phyloP scores from a whole-genome alignment of 2,888 invertebrate species.

The Theretra japonica region DNA sequence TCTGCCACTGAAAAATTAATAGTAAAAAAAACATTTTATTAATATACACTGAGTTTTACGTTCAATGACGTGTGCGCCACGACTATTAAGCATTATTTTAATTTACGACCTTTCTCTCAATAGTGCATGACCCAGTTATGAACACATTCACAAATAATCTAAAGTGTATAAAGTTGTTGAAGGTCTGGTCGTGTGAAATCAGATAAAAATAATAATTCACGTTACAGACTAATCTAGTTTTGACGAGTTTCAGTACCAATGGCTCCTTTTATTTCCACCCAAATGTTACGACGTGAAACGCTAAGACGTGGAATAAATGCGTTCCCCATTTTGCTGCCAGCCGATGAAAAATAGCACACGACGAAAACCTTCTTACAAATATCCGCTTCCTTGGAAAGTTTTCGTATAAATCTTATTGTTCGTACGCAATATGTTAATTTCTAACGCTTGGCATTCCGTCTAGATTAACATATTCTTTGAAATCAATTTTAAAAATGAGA shows the following conservation, averaged over 20 bases:
- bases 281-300: not conserved
- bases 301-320: not conserved
- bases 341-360: not conserved
- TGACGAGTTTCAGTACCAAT: not conserved
- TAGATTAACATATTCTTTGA: too few relatives aligned
- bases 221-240: constrained; percentile 6
- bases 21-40: too few relatives aligned
- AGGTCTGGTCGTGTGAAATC: not conserved
- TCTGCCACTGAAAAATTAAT: too few relatives aligned
- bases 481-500: too few relatives aligned
- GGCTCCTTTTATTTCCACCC: not conserved
- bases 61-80: too few relatives aligned
- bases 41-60: too few relatives aligned
- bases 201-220: not conserved
- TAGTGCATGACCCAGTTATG: not conserved
- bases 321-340: not conserved
- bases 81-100: not conserved
- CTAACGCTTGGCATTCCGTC: not conserved
- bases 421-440: not conserved
- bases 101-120: not conserved
- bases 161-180: not conserved
- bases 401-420: not conserved
- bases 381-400: not conserved
- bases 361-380: not conserved
- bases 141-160: not conserved